A percentile compares a stretch with the other conserved stretches of the same genome.
Conservation (phyloP, 2,113 vertebrate species). For the Percina caprodes region DNA sequence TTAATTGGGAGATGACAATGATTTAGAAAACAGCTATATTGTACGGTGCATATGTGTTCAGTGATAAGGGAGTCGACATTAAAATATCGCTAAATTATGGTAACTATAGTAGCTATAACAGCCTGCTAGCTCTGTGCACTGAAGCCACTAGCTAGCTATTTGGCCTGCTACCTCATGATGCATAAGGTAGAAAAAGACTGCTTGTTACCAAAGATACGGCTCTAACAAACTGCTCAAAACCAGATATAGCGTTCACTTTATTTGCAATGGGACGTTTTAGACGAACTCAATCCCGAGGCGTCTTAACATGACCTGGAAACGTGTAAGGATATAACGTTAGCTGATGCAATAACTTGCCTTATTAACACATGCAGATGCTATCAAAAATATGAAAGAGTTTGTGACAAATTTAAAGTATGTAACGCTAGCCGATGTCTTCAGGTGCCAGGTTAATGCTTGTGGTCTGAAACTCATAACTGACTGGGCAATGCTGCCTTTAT, state of each 20-base stretch:
- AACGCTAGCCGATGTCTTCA: background rate
- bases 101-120: background rate
- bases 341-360: constrained; percentile 42
- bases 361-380: background rate
- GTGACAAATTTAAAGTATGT: background rate
- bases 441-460: background rate
- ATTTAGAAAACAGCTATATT: background rate
- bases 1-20: background rate
- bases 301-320: too few relatives aligned
- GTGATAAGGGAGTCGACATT: background rate
- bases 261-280: background rate
- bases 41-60: too few relatives aligned
- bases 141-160: background rate
- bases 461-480: background rate
- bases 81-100: background rate
- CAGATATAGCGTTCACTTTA: background rate
- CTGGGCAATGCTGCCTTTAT: too few relatives aligned
- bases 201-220: too few relatives aligned
- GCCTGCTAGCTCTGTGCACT: background rate
- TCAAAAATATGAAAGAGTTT: background rate
- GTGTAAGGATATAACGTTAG: background rate
- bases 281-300: background rate
- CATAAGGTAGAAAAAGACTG: background rate
- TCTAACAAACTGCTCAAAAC: too few relatives aligned
- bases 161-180: background rate